Conservation (phyloP, 2,113 vertebrate genomes). For the Odontophorus gujanensis region DNA sequence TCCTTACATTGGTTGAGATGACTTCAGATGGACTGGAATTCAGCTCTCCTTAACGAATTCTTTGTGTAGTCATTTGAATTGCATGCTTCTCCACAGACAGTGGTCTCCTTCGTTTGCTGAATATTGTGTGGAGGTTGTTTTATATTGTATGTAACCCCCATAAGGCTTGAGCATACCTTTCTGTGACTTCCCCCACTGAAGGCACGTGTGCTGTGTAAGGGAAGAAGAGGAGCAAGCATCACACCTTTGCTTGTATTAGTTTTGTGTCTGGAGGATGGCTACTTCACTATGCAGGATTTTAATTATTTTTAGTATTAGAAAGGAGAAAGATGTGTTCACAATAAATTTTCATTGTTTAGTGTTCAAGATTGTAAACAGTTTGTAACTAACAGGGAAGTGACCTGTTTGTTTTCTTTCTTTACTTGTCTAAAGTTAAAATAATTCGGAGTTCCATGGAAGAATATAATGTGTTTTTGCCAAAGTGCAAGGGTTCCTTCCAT, state of each 20-base stretch:
- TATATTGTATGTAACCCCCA: neutral
- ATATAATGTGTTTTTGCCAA: neutral
- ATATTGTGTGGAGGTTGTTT: neutral
- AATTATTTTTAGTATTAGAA: neutral
- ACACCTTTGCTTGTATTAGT: neutral
- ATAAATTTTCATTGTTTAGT: neutral
- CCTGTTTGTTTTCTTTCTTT: neutral
- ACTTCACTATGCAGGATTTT: neutral
- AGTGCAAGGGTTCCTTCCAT: neutral
- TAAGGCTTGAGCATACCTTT: neutral
- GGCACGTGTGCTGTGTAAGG: neutral
- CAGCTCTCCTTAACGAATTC: neutral
- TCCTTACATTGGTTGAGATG: neutral
- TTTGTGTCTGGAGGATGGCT: neutral
- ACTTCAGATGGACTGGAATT: neutral
- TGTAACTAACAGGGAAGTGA: accelerated
- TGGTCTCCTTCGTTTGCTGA: neutral
- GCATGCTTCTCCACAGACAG: neutral
- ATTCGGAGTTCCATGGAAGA: neutral
- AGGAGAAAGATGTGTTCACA: neutral
- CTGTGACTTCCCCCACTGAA: neutral
- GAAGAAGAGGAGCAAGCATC: neutral
- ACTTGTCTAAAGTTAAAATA: neutral
- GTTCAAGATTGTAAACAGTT: neutral
- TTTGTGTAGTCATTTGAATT: neutral